Base-by-base conservation (phyloP, 2,888 invertebrate genomes). In the Criorhina ranunculi region DNA sequence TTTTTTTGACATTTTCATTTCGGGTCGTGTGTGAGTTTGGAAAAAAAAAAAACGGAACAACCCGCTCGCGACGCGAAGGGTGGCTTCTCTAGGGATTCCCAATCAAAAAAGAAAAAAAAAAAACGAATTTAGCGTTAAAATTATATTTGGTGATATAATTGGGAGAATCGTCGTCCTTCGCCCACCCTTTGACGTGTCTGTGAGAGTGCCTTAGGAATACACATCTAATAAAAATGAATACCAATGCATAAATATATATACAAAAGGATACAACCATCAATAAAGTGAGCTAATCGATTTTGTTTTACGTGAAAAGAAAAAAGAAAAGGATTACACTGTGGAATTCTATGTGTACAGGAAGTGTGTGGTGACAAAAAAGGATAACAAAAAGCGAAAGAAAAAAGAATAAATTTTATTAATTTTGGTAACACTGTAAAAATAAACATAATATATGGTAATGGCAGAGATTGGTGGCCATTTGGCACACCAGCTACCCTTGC, bases 391-490 rank as follows among this genome's bases (percentile, higher is more conserved):
- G 5, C 17, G 5, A 33, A 42, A 11, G 12, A 70, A 62, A 35
- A 59, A 8, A 44, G 2, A 51, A 42, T 64, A 35, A 75, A 12
- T 51, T 62, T 31, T 55, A 69, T 80, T 85, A 66, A 35, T 82
- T 82, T 85, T 70, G 85, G 75, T 76, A 70, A 75, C 60, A 85
- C 75, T 76, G 80, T 55, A 70, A 75, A 85, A 85, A 76, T 83
- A 90, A 91, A 89, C 90, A 89, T 89, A 91, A 91, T 93, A 93
- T 93, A 94, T 94, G 94, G 94, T 93, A 93, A 94, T 94, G 94
- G 93, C 94, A 93, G 94, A 94, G 93, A 93, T 93, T 91, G 93
- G 93, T 92, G 93, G 93, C 93, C 93, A 93, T 93, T 93, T 93
- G 93, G 94, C 93, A 93, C 94, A 94, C 93, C 94, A 93, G 92